phyloP scores from a whole-genome alignment of 2,113 vertebrate genomes.

The Eptatretus burgeri region DNA sequence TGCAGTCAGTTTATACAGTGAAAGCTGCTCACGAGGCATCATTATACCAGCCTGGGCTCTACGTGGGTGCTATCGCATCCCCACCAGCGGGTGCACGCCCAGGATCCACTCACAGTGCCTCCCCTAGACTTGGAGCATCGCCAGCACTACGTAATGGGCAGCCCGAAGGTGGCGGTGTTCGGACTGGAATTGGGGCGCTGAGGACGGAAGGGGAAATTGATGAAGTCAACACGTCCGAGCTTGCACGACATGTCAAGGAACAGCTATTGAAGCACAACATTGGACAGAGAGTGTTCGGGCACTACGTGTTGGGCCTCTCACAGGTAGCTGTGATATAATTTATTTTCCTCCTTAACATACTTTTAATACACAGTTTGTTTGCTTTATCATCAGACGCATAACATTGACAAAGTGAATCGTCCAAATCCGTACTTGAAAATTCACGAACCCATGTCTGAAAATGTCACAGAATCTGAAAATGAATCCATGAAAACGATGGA shows the following conservation, averaged over 20 bases:
- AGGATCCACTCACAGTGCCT: neutral
- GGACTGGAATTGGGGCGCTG: neutral
- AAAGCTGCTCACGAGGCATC: slow-evolving; percentile 3
- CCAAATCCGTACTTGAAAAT: too few relatives aligned
- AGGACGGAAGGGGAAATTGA: slow-evolving; percentile 15
- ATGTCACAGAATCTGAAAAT: too few relatives aligned
- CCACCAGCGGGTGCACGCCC: slow-evolving; percentile 2
- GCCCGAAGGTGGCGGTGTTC: neutral
- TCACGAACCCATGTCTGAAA: too few relatives aligned
- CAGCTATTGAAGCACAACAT: slow-evolving; percentile 97
- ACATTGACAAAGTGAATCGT: too few relatives aligned
- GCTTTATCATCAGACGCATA: too few relatives aligned
- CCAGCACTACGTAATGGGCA: neutral
- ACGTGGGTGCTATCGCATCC: slow-evolving; percentile 2
- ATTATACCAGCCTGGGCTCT: slow-evolving; percentile 2
- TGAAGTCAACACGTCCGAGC: slow-evolving; percentile 71
- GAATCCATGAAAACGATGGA: too few relatives aligned
- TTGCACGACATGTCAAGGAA: slow-evolving; percentile 92
- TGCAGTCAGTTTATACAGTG: neutral
- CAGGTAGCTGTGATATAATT: too few relatives aligned
- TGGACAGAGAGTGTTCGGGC: slow-evolving; percentile 76
- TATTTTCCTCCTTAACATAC: too few relatives aligned
- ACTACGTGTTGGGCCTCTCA: slow-evolving; percentile 79
- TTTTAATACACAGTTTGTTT: too few relatives aligned
- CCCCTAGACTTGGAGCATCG: neutral